Conservation (phyloP, 2,888 invertebrate genomes). For the Dryomyza anilis region DNA sequence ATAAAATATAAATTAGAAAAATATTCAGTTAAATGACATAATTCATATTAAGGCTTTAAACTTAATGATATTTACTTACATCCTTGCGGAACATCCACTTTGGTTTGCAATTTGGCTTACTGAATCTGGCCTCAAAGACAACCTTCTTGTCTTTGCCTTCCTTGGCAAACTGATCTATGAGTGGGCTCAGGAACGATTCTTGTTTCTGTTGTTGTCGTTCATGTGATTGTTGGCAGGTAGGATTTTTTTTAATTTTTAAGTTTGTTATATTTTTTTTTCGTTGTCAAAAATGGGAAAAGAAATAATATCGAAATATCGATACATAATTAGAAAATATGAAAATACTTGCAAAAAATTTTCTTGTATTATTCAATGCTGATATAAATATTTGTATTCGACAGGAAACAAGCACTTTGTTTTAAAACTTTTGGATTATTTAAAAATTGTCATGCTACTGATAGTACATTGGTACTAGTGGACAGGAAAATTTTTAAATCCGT, state of each 20-base stretch:
- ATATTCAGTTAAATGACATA: not conserved
- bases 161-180: conserved; percentile 91
- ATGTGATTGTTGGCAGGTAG: conserved; percentile 41
- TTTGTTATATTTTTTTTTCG: conserved; percentile 41
- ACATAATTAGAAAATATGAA: conserved; percentile 34
- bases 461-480: too few relatives aligned
- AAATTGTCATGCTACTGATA: too few relatives aligned
- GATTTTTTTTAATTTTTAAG: conserved; percentile 9
- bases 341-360: conserved; percentile 10
- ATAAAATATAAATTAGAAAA: not conserved
- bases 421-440: too few relatives aligned
- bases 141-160: conserved; percentile 97
- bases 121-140: conserved; percentile 91
- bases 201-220: conserved; percentile 72
- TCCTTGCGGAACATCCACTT: conserved; percentile 93
- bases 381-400: too few relatives aligned
- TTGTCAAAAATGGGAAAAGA: conserved; percentile 62
- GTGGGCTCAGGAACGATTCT: conserved; percentile 91
- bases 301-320: conserved; percentile 40
- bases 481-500: not conserved
- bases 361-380: too few relatives aligned
- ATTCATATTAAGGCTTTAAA: not conserved
- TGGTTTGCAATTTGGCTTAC: conserved; percentile 93
- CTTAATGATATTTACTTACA: conserved; percentile 68
- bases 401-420: too few relatives aligned